phyloP scores from a whole-genome alignment of 2,797 vertebrate genomes.

The Hirundo rustica region DNA sequence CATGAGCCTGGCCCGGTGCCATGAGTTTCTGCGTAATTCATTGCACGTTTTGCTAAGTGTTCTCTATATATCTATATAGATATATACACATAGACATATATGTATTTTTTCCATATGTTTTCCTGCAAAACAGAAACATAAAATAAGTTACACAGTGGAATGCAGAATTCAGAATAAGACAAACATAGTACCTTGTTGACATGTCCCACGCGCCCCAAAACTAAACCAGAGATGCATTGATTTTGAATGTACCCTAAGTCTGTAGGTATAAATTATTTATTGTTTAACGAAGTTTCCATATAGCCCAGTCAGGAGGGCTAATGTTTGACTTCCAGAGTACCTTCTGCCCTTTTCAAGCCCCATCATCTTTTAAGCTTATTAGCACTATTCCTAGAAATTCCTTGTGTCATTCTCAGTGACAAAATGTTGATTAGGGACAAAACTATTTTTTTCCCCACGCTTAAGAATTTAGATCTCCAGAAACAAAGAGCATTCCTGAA shows the following conservation, averaged over 20 bases:
- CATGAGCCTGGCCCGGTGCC: constrained; percentile 51
- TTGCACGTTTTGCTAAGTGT: constrained; percentile 58
- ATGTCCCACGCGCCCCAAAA: background rate
- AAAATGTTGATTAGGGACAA: background rate
- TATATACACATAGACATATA: constrained; percentile 44
- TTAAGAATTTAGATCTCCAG: background rate
- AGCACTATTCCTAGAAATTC: background rate
- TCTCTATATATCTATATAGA: constrained; percentile 56
- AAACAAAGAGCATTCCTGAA: background rate
- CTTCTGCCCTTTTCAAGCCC: background rate
- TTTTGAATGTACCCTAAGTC: background rate
- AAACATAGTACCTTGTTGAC: background rate
- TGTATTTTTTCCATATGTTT: constrained; percentile 46
- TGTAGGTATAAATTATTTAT: background rate
- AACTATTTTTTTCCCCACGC: background rate
- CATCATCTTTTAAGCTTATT: background rate
- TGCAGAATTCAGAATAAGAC: background rate
- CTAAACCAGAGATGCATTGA: background rate
- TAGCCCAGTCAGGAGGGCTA: background rate
- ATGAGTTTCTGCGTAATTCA: background rate
- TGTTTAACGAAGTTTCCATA: background rate
- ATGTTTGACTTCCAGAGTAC: background rate
- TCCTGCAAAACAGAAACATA: constrained; percentile 63
- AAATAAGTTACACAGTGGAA: background rate
- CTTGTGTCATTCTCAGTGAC: background rate